Evolutionary conservation across 2,888 invertebrate species (phyloP), one percentile per base, ranked within the genome.

Genomic region (Orgyia antiqua): DNA sequence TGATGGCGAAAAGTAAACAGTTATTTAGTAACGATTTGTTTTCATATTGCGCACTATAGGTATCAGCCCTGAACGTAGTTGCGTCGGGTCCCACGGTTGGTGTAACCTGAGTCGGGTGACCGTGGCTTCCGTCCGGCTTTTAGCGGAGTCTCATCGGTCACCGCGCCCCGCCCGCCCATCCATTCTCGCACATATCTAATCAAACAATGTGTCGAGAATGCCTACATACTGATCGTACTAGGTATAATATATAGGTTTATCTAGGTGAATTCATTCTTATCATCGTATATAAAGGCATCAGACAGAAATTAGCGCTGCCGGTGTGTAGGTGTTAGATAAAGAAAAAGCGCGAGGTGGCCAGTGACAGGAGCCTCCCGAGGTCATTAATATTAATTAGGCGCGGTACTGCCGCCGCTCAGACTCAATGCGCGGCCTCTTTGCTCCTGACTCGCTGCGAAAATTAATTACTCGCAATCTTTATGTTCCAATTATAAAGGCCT

Each of bases 391-490:
- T 83, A 86, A 86, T 86, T 86, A 84, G 84, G 61, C 70, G 65
- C 80, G 15, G 15, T 15, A 15, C 15, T 15, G 15, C 15, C 79
- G 57, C 62, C 58, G 60, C 63, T 59, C 68, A 62, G 63, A 59
- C 69, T 73, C 75, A 76, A 74, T 80, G 71, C 80, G 72, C 75
- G 68, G 70, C 75, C 55, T 78, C 79, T 76, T 80, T 83, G 86
- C 84, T 83, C 72, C 77, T 82, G 86, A 86, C 86, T 86, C 80
- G 75, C 80, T 77, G 82, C 79, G 74, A 86, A 86, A 86, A 86
- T 86, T 86, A 86, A 86, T 86, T 86, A 86, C 84, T 86, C 82
- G 69, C 83, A 84, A 86, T 86, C 86, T 86, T 86, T 86, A 86
- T 86, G 80, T 84, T 86, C 84, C 84, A 86, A 86, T 86, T 86